Conservation (phyloP, 53 echinoderm and acorn worm genomes). For the Actinopyga echinites region DNA sequence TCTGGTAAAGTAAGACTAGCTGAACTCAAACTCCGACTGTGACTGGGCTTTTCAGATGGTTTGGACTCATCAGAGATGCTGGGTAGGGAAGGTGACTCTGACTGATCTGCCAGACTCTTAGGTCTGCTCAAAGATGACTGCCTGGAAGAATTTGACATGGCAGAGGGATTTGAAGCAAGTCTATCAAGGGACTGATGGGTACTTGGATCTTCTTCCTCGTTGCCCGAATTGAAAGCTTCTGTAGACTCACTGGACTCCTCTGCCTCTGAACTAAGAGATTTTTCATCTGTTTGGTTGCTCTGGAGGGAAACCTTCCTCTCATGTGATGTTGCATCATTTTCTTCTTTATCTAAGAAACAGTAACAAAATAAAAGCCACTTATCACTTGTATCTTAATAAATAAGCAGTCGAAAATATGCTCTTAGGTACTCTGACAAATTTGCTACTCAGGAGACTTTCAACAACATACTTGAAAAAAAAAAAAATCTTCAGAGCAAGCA, state of each 20-base stretch:
- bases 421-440: no score
- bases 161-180: slow-evolving; percentile 68
- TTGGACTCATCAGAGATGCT: slow-evolving; percentile 40
- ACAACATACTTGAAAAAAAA: no score
- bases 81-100: slow-evolving; percentile 43
- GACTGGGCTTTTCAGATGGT: neutral
- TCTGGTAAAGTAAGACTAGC: slow-evolving; percentile 45
- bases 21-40: slow-evolving; percentile 37
- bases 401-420: no score
- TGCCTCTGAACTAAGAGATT: neutral
- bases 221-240: slow-evolving; percentile 10
- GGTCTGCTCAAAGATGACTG: slow-evolving; percentile 57
- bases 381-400: no score
- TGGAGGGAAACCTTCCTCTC: slow-evolving; percentile 16
- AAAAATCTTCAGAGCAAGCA: no score
- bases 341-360: neutral
- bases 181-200: slow-evolving; percentile 73
- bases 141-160: slow-evolving; percentile 39
- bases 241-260: slow-evolving; percentile 30
- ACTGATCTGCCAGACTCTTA: slow-evolving; percentile 49
- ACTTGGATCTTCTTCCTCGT: slow-evolving; percentile 14
- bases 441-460: no score
- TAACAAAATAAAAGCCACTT: no score
- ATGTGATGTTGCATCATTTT: neutral
- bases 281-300: slow-evolving; percentile 11